Conservation (phyloP, 1,140 invertebrate genomes). For the Drosophila chauvacae region DNA sequence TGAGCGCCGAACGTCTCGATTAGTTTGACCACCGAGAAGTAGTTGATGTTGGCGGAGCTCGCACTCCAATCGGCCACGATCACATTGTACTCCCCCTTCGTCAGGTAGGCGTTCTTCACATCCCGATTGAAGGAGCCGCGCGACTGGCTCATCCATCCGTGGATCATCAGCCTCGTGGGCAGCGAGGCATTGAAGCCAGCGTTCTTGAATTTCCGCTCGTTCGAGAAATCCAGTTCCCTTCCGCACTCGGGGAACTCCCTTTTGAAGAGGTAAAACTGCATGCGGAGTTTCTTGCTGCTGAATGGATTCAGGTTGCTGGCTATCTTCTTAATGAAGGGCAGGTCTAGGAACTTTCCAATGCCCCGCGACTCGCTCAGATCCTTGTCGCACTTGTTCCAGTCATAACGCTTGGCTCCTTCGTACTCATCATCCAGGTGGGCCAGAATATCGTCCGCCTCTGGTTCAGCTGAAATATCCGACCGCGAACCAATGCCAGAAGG, state of each 20-base stretch:
- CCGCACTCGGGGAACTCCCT: slow-evolving; percentile 67
- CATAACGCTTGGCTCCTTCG: slow-evolving; percentile 49
- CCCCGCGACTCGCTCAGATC: slow-evolving; percentile 63
- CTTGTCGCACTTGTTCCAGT: slow-evolving; percentile 76
- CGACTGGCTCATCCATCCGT: slow-evolving; percentile 83
- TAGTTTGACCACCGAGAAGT: slow-evolving; percentile 85
- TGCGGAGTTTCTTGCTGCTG: slow-evolving; percentile 43
- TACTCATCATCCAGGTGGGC: slow-evolving; percentile 60
- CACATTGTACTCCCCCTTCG: slow-evolving; percentile 86
- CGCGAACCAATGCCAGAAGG: slow-evolving; percentile 36
- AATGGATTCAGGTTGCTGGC: slow-evolving; percentile 72
- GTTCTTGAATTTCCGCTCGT: slow-evolving; percentile 18
- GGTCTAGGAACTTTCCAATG: slow-evolving; percentile 61
- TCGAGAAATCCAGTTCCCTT: slow-evolving; percentile 55
- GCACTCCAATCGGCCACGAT: slow-evolving; percentile 88
- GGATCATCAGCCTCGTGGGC: slow-evolving; percentile 75
- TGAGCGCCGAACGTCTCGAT: slow-evolving; percentile 84
- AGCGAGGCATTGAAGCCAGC: slow-evolving; percentile 68
- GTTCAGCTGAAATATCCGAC: slow-evolving; percentile 41
- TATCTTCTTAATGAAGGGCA: slow-evolving; percentile 71
- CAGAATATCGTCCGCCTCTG: slow-evolving; percentile 46
- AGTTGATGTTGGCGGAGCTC: slow-evolving; percentile 86
- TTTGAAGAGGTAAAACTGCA: slow-evolving; percentile 77
- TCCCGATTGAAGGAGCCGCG: slow-evolving; percentile 79
- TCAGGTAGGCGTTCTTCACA: slow-evolving; percentile 86